These are phyloP conservation scores for Automeris io DNA, from an alignment of 2,888 invertebrate species.

Conservation along the genomic window DNA sequence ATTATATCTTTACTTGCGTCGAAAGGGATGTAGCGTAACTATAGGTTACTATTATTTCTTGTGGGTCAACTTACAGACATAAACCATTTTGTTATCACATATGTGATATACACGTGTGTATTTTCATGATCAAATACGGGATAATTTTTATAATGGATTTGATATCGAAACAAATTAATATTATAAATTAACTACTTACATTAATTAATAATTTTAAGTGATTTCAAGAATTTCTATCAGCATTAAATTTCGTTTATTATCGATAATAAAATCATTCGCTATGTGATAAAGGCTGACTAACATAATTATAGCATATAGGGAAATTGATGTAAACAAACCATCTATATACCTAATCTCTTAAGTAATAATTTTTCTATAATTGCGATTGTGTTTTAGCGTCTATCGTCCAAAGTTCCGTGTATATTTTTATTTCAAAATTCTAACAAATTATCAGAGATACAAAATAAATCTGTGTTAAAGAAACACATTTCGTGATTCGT, in stretches of 20 bases:
- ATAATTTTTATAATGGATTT: background rate
- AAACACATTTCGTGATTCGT: too few relatives aligned
- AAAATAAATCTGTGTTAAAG: too few relatives aligned
- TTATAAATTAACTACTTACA: slow-evolving; percentile 5
- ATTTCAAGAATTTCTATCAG: slow-evolving; percentile 3
- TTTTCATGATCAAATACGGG: background rate
- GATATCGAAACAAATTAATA: slow-evolving; percentile 5
- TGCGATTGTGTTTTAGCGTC: background rate
- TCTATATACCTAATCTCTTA: background rate
- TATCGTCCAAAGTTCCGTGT: too few relatives aligned
- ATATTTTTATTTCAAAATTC: too few relatives aligned
- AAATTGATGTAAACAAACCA: slow-evolving; percentile 1
- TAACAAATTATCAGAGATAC: too few relatives aligned
- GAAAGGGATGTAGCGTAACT: too few relatives aligned
- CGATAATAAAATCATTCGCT: background rate
- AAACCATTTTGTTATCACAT: too few relatives aligned
- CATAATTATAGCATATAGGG: background rate
- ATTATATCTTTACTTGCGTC: too few relatives aligned
- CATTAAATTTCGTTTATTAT: background rate
- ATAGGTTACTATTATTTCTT: too few relatives aligned
- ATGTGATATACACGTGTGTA: background rate
- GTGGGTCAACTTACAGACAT: too few relatives aligned
- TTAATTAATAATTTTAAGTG: slow-evolving; percentile 7
- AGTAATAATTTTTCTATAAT: background rate
- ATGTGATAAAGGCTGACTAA: background rate